Evolutionary conservation across 2,888 invertebrate species (phyloP), one percentile per base, ranked within the genome.

Genomic region (Agapostemon virescens): DNA sequence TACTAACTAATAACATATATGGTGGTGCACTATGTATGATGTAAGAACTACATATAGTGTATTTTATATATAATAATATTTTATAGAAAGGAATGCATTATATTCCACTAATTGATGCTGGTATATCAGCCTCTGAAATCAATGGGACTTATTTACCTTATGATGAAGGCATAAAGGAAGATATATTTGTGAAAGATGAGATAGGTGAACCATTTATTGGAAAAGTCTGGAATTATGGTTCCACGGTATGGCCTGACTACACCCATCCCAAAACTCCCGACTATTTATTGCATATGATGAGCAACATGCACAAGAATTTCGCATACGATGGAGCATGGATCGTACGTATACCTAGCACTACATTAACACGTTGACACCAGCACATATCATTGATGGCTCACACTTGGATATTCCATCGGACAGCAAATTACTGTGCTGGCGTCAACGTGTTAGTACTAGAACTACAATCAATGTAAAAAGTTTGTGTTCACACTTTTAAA

Each of bases 281-380:
- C 13, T 97, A 97, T 91, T 97, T 97, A 96, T 93, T 94, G n/a
- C 94, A 94, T 77, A 96, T 96, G 95, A 93, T 97, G 90, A 91
- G 93, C 1, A 91, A 94, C 20, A 94, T 96, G 90, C 95, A 97
- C 87, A 92, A 94, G 13, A 88, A 92, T 77, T 93, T 97, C 69
- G 93, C 94, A 4, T 97, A 95, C 88, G 98, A 98, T 89, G 98
- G 97, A 17, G 95, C 96, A 63, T 98, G 98, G 98, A 96, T 98
- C 87, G 97, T 96, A 90, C 94, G 95, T 94, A 77, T 71, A 9
- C 38, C 1, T 38, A 11, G 2, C 20, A 6, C 17, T 49, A 20
- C 20, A 49, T 49, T 49, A 49, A 49, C 42, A 49, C 20, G 20
- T n/a, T n/a, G n/a, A n/a, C n/a, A n/a, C n/a, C n/a, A n/a, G n/a